Base-by-base conservation (phyloP, 2,797 vertebrate species). In the Cynopterus sphinx region DNA sequence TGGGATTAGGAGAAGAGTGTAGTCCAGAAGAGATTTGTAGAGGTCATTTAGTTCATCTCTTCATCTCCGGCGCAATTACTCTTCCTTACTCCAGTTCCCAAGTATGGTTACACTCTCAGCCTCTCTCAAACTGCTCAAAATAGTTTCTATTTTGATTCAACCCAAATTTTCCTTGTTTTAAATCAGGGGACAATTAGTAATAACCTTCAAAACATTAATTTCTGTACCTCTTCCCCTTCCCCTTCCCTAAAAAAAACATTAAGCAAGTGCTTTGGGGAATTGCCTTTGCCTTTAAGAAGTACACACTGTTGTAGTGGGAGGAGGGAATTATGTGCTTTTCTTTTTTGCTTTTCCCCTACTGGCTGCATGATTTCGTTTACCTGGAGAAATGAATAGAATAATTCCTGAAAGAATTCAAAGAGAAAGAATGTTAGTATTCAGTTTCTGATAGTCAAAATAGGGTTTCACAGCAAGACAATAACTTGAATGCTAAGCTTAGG, bases 151-250 rank as follows among this genome's bases (percentile, higher is more conserved):
- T 78, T 51, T 7, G 4, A 24, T 26, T 46, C 59, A 84, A 84
- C 73, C 1, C 22, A 81, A 65, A 36, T 59, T 51, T 74, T 33
- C 4, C 75, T 73, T 75, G 15, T 87, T 17, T 51, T 16, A 70
- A 88, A 68, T 77, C 7, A 51, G 12, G 15, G 46, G 49, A 15
- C 17, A 63, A 78, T 68, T 83, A 8, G 46, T 79, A 74, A 26
- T 74, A 63, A 71, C 78, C 59, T 49, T 65, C 51, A 73, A 65
- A 39, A 90, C 65, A 87, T 19, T 83, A 63, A 78, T 46, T 86
- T 93, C 39, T 49, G 93, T 68, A 49, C n/a, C n/a, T 68, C 55
- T 70, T 84, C 81, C 61, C 33, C 22, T 46, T 86, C 59, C 57
- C 10, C 36, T 63, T 53, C 33, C 57, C 17, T 74, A 26, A 82